These are phyloP conservation scores for Phaetusa simplex DNA, from an alignment of 2,113 vertebrate species.

Conservation along the genomic window DNA sequence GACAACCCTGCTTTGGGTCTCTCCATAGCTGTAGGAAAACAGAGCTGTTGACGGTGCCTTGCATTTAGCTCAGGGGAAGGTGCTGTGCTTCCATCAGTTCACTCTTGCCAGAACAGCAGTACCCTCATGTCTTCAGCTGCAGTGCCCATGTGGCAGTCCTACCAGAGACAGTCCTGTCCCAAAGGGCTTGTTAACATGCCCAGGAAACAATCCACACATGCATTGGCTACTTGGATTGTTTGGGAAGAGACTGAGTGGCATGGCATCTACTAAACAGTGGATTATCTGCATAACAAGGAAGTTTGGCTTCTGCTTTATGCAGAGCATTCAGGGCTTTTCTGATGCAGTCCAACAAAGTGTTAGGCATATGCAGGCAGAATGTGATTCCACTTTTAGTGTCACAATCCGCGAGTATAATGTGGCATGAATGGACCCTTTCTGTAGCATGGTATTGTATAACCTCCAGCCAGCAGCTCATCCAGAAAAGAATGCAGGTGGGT, in stretches of 20 bases:
- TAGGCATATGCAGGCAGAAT: background rate
- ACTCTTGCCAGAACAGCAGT: background rate
- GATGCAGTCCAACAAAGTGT: background rate
- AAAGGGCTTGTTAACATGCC: background rate
- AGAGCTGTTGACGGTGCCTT: background rate
- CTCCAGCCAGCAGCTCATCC: background rate
- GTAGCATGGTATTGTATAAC: background rate
- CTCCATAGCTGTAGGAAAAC: background rate
- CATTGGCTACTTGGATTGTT: background rate
- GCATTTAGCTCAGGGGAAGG: background rate
- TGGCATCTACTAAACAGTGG: background rate
- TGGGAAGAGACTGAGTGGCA: background rate
- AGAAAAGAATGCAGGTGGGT: background rate
- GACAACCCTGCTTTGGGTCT: background rate
- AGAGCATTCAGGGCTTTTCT: background rate
- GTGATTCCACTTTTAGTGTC: background rate
- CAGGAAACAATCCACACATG: conserved; percentile 15
- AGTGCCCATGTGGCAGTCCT: background rate
- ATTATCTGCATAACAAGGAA: conserved; percentile 37
- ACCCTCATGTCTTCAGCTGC: background rate
- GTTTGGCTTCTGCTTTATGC: conserved; percentile 16
- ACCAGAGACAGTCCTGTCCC: background rate
- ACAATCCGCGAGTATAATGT: background rate
- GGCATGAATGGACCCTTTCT: background rate
- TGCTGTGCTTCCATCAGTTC: background rate